Conservation (phyloP, 1,140 invertebrate species). For the Mercenaria mercenaria region DNA sequence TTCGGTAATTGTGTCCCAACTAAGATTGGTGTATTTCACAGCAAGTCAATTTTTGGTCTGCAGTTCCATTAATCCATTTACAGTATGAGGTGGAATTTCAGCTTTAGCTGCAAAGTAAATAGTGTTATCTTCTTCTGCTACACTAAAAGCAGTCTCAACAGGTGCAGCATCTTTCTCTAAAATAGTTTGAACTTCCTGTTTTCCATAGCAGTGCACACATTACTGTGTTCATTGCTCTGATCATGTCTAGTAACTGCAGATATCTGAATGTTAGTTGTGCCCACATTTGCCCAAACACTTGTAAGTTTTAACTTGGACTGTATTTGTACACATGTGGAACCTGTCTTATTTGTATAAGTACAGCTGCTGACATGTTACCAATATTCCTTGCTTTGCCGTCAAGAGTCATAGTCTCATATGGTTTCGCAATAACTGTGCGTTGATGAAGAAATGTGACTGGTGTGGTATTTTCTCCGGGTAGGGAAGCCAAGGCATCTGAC, state of each 20-base stretch:
- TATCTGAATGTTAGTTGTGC: not conserved
- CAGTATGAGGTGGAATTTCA: not conserved
- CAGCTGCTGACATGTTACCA: too few relatives aligned
- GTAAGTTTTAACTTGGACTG: not conserved
- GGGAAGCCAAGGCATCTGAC: too few relatives aligned
- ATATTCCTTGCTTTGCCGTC: too few relatives aligned
- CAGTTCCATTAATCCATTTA: conserved; percentile 15
- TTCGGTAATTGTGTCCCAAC: conserved; percentile 47
- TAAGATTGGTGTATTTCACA: conserved; percentile 34
- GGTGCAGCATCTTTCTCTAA: not conserved
- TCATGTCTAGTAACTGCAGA: not conserved
- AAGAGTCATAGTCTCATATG: too few relatives aligned
- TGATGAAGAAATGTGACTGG: too few relatives aligned
- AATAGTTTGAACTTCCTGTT: not conserved
- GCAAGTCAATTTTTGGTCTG: not conserved
- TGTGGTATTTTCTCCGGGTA: too few relatives aligned
- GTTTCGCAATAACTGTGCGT: too few relatives aligned
- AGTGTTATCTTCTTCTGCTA: not conserved
- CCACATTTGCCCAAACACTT: not conserved
- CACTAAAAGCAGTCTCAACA: not conserved
- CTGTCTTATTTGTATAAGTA: too few relatives aligned
- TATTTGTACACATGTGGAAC: too few relatives aligned
- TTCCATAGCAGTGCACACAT: not conserved
- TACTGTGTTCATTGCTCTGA: not conserved
- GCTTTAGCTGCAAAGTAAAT: not conserved